These are phyloP conservation scores for Dasyornis broadbenti DNA, from an alignment of 2,113 vertebrate species.

Conservation along the genomic window DNA sequence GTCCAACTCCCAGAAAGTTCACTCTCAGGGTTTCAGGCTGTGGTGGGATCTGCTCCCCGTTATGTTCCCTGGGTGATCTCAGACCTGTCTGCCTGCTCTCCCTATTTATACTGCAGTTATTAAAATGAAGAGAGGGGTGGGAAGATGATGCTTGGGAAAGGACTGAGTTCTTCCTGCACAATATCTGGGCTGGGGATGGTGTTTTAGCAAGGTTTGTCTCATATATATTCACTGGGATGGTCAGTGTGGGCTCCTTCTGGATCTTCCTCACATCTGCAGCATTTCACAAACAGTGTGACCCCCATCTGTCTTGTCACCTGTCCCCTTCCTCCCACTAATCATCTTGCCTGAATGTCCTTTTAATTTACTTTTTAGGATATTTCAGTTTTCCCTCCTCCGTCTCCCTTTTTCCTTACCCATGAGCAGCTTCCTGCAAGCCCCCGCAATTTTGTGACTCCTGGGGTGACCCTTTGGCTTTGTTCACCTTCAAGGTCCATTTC, in stretches of 20 bases:
- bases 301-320: neutral
- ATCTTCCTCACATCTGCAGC: neutral
- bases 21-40: neutral
- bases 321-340: neutral
- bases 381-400: neutral
- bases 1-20: accelerated
- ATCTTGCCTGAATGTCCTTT: neutral
- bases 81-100: neutral
- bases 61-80: neutral
- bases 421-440: neutral
- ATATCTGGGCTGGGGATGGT: neutral
- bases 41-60: neutral
- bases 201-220: neutral
- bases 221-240: accelerated
- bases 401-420: neutral
- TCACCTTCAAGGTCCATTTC: neutral
- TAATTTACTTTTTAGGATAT: neutral
- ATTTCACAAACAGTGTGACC: neutral
- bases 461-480: neutral
- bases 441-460: neutral
- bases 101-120: neutral
- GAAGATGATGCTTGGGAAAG: neutral
- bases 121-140: neutral
- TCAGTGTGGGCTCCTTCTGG: neutral
- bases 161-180: neutral